A percentile compares a stretch with the other conserved stretches of the same genome.
phyloP scores from a whole-genome alignment of 2,113 vertebrate genomes.

The Seriola rivoliana region DNA sequence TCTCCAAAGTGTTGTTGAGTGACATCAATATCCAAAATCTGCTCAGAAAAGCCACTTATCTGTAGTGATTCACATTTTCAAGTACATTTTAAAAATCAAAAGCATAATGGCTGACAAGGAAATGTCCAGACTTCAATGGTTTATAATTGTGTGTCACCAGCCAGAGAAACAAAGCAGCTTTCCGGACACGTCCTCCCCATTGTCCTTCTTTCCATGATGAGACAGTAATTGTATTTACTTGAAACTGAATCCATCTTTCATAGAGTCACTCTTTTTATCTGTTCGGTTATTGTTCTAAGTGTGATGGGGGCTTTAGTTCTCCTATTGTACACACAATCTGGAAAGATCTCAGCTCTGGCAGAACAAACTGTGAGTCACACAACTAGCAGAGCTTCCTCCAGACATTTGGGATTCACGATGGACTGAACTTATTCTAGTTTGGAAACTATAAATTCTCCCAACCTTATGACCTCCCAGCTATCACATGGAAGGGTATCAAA shows the following conservation, averaged over 20 bases:
- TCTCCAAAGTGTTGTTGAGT: slow-evolving; percentile 26
- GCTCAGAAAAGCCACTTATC: slow-evolving; percentile 27
- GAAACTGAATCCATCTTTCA: slow-evolving; percentile 25
- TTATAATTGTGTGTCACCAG: slow-evolving; percentile 16
- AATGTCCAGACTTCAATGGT: slow-evolving; percentile 18
- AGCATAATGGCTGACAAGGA: not conserved
- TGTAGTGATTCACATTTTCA: slow-evolving; percentile 19
- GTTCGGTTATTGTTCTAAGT: slow-evolving; percentile 16
- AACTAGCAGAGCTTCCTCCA: slow-evolving; percentile 16
- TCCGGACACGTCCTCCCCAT: slow-evolving; percentile 12
- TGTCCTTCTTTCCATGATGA: slow-evolving; percentile 10
- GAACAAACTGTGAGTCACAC: slow-evolving; percentile 59
- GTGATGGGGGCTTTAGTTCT: slow-evolving; percentile 23
- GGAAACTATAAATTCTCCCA: slow-evolving; percentile 26
- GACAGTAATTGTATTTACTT: slow-evolving; percentile 25
- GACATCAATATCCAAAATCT: slow-evolving; percentile 17
- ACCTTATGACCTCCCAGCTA: not conserved
- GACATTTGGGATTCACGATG: slow-evolving; percentile 25
- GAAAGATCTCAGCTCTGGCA: slow-evolving; percentile 47
- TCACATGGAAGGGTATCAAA: slow-evolving; percentile 18
- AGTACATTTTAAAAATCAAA: slow-evolving; percentile 42
- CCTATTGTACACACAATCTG: slow-evolving; percentile 6
- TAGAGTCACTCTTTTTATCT: slow-evolving; percentile 17
- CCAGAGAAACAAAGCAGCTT: slow-evolving; percentile 27
- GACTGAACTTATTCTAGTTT: slow-evolving; percentile 18